Conservation (phyloP, 2,888 invertebrate species). For the Euplexia lucipara region DNA sequence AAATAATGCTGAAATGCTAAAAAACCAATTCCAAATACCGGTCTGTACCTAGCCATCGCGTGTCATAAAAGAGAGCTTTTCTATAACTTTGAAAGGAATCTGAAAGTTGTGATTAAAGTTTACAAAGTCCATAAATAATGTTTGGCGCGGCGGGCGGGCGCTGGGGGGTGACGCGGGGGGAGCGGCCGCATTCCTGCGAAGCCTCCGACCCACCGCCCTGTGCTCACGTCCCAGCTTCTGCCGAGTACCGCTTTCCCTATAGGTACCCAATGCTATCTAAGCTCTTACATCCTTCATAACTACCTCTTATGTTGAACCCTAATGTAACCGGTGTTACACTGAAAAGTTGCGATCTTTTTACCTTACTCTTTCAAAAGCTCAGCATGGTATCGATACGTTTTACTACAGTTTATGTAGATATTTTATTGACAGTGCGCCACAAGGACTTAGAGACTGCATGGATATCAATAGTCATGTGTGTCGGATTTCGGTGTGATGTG, state of each 20-base stretch:
- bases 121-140: conserved; percentile 63
- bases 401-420: background rate
- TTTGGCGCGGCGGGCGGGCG: conserved; percentile 55
- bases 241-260: conserved; percentile 76
- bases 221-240: conserved; percentile 67
- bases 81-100: conserved; percentile 50
- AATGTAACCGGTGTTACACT: background rate
- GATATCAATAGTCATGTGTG: background rate
- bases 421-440: background rate
- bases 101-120: conserved; percentile 62
- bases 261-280: conserved; percentile 68
- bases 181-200: conserved; percentile 88
- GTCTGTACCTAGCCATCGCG: background rate
- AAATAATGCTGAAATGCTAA: conserved; percentile 5
- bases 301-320: background rate
- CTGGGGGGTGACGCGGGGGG: conserved; percentile 57
- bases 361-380: too few species aligned
- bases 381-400: too few species aligned
- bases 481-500: background rate
- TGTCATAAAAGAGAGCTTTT: conserved; percentile 32
- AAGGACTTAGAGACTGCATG: background rate
- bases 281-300: conserved; percentile 55
- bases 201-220: conserved; percentile 81
- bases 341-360: background rate
- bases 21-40: background rate